A percentile compares a stretch with the other conserved stretches of the same genome.
Conservation (phyloP, 2,888 invertebrate genomes). For the Tenthredo notha region DNA sequence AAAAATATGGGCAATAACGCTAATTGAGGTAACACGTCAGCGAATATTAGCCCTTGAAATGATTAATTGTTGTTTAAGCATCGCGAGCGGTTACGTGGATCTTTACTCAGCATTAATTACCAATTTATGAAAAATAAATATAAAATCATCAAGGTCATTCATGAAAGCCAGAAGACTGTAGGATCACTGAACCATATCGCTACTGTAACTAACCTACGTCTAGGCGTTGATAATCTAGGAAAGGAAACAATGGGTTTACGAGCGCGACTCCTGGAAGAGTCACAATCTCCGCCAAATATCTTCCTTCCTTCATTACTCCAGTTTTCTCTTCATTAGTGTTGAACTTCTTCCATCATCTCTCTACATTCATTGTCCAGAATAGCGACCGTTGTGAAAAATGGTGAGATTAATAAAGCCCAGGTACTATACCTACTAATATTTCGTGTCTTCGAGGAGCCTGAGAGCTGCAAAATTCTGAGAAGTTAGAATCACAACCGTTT, state of each 20-base stretch:
- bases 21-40: slow-evolving; percentile 14
- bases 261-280: background rate
- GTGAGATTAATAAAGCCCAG: background rate
- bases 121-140: background rate
- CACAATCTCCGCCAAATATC: slow-evolving; percentile 36
- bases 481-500: background rate
- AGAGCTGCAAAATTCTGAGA: background rate
- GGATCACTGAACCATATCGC: background rate
- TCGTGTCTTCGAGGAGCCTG: background rate
- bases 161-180: background rate
- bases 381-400: background rate
- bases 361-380: slow-evolving; percentile 30
- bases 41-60: background rate
- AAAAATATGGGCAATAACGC: background rate
- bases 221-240: background rate
- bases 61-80: background rate
- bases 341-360: slow-evolving; percentile 14
- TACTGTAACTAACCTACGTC: background rate
- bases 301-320: background rate
- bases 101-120: background rate
- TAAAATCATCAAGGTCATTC: background rate
- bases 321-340: slow-evolving; percentile 32
- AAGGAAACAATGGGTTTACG: slow-evolving; percentile 13
- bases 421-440: background rate
- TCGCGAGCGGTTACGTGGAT: background rate